These are phyloP conservation scores for Tetrapedia diversipes DNA, from an alignment of 2,888 invertebrate species.

Conservation along the genomic window DNA sequence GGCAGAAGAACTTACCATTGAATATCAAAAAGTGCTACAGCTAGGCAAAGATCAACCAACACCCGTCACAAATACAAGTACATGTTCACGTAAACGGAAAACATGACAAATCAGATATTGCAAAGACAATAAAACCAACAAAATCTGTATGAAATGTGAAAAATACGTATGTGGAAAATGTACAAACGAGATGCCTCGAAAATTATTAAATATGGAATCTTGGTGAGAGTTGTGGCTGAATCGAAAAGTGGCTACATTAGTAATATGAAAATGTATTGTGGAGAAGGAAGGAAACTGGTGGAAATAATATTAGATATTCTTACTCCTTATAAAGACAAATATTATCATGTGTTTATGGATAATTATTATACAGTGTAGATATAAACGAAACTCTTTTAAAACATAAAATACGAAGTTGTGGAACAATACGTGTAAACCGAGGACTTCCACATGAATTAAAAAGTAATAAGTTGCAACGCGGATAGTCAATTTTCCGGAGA, in stretches of 20 bases:
- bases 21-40: too few relatives aligned
- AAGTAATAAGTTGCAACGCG: background rate
- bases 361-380: conserved; percentile 5
- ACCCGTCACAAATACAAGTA: too few relatives aligned
- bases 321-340: background rate
- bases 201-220: conserved; percentile 16
- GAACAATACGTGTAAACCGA: background rate
- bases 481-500: background rate
- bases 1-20: too few relatives aligned
- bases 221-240: conserved; percentile 9
- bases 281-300: background rate
- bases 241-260: conserved; percentile 1
- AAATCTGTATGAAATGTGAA: too few relatives aligned
- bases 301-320: background rate
- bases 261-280: conserved; percentile 8
- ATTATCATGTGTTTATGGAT: conserved; percentile 7
- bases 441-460: conserved; percentile 5
- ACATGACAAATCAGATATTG: too few relatives aligned
- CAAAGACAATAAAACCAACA: too few relatives aligned
- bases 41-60: too few relatives aligned
- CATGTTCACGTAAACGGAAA: too few relatives aligned
- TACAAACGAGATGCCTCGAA: conserved; percentile 19
- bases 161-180: too few relatives aligned
- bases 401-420: conserved; percentile 9
- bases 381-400: background rate